Evolutionary conservation across 2,888 invertebrate species (phyloP).

Genomic region (Eupithecia exiguata): DNA sequence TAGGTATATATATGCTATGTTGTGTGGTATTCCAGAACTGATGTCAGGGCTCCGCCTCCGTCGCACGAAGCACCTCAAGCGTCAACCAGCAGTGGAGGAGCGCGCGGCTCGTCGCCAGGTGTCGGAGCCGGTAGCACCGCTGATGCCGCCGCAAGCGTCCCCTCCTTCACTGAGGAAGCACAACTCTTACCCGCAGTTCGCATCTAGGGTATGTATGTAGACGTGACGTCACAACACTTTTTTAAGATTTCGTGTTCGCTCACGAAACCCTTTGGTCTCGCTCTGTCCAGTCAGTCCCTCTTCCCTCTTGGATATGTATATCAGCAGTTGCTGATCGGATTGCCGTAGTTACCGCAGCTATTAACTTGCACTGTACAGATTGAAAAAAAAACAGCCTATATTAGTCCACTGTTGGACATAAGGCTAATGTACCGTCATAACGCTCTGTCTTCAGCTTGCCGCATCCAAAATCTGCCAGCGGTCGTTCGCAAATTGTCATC

Average conservation of each 20-base stretch:
- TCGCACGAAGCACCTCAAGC: constrained; percentile 65
- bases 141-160: constrained; percentile 38
- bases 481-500: too few relatives aligned
- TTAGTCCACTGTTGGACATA: too few relatives aligned
- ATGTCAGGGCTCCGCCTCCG: constrained; percentile 51
- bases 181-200: constrained; percentile 73
- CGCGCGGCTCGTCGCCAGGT: constrained; percentile 54
- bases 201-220: constrained; percentile 55
- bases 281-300: too few relatives aligned
- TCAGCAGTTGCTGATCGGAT: too few relatives aligned
- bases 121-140: constrained; percentile 1
- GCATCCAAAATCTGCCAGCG: too few relatives aligned
- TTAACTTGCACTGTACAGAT: too few relatives aligned
- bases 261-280: too few relatives aligned
- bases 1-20: not conserved
- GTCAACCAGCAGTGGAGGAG: constrained; percentile 68
- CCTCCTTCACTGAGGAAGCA: constrained; percentile 64
- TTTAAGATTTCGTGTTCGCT: not conserved
- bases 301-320: too few relatives aligned
- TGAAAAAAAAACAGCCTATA: too few relatives aligned
- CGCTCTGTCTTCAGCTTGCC: too few relatives aligned
- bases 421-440: too few relatives aligned
- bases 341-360: too few relatives aligned
- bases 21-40: constrained; percentile 19
- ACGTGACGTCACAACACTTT: not conserved